phyloP scores from a whole-genome alignment of 1,140 invertebrate genomes.

The Papilio machaon region DNA sequence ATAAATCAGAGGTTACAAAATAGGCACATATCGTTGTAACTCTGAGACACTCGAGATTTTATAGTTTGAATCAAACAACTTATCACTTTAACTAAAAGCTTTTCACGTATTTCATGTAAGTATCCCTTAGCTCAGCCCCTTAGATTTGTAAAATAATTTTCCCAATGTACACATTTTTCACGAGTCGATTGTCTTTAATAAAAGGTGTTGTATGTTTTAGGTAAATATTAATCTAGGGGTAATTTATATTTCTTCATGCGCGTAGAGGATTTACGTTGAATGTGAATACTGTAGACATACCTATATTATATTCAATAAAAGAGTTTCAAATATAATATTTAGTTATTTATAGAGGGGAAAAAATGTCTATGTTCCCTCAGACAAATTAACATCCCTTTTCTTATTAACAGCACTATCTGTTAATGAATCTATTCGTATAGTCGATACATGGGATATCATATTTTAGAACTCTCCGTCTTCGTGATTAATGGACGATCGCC shows the following conservation, averaged over 20 bases:
- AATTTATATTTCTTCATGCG: neutral
- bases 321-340: no score
- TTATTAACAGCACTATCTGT: no score
- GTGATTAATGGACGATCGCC: no score
- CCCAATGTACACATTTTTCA: neutral
- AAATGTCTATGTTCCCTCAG: no score
- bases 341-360: no score
- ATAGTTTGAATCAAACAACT: neutral
- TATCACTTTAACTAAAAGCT: neutral
- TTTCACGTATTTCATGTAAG: neutral
- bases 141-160: slow-evolving; percentile 10
- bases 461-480: no score
- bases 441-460: no score
- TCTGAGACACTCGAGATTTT: neutral
- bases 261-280: neutral
- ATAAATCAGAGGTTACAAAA: neutral
- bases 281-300: neutral
- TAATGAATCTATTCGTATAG: no score
- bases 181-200: neutral
- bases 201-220: neutral
- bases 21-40: neutral
- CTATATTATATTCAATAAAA: no score
- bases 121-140: neutral
- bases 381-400: no score
- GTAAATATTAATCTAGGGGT: neutral